These are phyloP conservation scores for Selenia dentaria DNA, from an alignment of 2,888 invertebrate genomes.

Conservation along the genomic window DNA sequence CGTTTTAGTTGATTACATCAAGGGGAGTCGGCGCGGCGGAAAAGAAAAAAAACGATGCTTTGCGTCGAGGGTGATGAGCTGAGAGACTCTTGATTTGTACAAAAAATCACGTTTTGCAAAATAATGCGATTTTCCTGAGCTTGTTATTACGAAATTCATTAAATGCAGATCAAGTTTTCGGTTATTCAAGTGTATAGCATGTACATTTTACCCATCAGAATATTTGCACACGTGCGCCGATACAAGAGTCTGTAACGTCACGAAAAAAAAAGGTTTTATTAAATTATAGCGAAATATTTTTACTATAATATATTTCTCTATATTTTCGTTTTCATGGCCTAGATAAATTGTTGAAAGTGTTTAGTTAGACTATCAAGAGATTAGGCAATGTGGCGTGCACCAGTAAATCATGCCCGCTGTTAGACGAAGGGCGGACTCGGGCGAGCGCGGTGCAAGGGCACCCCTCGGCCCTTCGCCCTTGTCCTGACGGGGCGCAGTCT, in stretches of 20 bases:
- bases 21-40: conserved; percentile 3
- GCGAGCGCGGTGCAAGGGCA: conserved; percentile 74
- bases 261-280: background rate
- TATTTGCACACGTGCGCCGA: background rate
- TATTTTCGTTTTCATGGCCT: no score
- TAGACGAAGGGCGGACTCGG: conserved; percentile 60
- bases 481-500: conserved; percentile 70
- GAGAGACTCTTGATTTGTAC: background rate
- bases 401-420: conserved; percentile 32
- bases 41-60: background rate
- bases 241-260: background rate
- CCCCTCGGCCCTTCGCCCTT: conserved; percentile 61
- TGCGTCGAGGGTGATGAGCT: background rate
- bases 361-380: conserved; percentile 11
- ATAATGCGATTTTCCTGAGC: background rate
- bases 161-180: background rate
- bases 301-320: no score
- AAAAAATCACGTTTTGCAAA: background rate
- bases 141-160: background rate
- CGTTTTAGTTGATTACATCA: conserved; percentile 20
- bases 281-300: conserved; percentile 4
- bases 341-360: conserved; percentile 3
- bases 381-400: conserved; percentile 21
- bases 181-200: background rate
- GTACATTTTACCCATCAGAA: background rate